Evolutionary conservation across 2,888 invertebrate genomes (phyloP).

Genomic region (Helicoverpa assulta): DNA sequence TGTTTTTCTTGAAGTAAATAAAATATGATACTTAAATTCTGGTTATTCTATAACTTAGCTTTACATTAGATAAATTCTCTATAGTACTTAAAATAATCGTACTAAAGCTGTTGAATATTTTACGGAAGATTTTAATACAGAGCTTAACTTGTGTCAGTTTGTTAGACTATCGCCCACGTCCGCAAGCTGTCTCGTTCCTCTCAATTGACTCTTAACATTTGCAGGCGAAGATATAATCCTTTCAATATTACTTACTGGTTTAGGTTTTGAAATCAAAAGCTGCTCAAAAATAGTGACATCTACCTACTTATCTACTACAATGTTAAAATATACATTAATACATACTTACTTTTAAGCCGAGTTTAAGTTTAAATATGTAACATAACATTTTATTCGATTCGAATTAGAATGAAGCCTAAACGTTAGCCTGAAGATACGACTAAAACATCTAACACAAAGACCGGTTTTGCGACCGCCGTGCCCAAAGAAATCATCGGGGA

Average conservation of each 20-base stretch:
- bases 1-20: too few relatives aligned
- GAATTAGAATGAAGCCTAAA: slow-evolving; percentile 61
- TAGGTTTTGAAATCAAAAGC: background rate
- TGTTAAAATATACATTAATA: too few relatives aligned
- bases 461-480: slow-evolving; percentile 70
- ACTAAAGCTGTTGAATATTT: background rate
- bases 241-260: slow-evolving; percentile 3
- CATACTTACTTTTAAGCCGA: background rate
- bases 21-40: too few relatives aligned
- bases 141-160: slow-evolving; percentile 42
- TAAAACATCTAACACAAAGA: slow-evolving; percentile 66
- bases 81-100: too few relatives aligned
- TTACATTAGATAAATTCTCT: too few relatives aligned
- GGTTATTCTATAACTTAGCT: too few relatives aligned
- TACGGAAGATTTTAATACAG: slow-evolving; percentile 25
- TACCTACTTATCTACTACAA: too few relatives aligned
- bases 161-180: slow-evolving; percentile 45
- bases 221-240: slow-evolving; percentile 37
- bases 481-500: slow-evolving; percentile 69
- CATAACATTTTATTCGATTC: slow-evolving; percentile 48
- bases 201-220: slow-evolving; percentile 51
- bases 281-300: background rate
- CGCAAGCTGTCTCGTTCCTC: slow-evolving; percentile 29
- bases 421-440: slow-evolving; percentile 58
- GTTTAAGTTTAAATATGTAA: slow-evolving; percentile 26